These are phyloP conservation scores for Zosterops lateralis DNA, from an alignment of 2,113 vertebrate genomes.

Conservation along the genomic window DNA sequence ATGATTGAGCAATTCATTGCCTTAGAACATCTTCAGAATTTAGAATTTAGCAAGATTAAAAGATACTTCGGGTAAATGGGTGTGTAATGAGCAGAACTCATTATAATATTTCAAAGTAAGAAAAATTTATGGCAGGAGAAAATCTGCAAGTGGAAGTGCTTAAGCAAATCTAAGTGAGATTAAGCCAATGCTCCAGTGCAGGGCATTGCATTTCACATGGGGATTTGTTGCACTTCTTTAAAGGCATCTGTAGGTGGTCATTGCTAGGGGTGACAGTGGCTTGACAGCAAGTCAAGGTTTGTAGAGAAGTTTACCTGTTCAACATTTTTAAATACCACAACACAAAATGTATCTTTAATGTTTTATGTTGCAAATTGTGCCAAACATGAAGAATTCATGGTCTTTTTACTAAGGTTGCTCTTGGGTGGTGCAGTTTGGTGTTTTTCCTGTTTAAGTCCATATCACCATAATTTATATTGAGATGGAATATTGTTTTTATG, in stretches of 20 bases:
- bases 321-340: neutral
- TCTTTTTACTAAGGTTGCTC: neutral
- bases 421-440: neutral
- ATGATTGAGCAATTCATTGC: neutral
- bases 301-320: neutral
- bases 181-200: neutral
- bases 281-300: neutral
- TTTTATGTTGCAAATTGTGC: neutral
- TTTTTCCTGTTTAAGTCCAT: neutral
- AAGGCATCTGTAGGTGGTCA: neutral
- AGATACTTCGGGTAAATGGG: neutral
- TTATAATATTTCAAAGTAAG: neutral
- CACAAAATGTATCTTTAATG: neutral
- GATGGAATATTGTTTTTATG: neutral
- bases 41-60: neutral
- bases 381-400: neutral
- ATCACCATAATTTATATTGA: neutral
- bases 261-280: neutral
- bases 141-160: neutral
- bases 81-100: neutral
- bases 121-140: neutral
- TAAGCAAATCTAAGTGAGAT: neutral
- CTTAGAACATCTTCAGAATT: neutral
- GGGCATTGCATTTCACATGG: rapidly evolving
- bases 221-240: neutral